A percentile compares a stretch with the other conserved stretches of the same genome.
phyloP scores from a whole-genome alignment of 2,113 vertebrate species.

The Donacobius atricapilla region DNA sequence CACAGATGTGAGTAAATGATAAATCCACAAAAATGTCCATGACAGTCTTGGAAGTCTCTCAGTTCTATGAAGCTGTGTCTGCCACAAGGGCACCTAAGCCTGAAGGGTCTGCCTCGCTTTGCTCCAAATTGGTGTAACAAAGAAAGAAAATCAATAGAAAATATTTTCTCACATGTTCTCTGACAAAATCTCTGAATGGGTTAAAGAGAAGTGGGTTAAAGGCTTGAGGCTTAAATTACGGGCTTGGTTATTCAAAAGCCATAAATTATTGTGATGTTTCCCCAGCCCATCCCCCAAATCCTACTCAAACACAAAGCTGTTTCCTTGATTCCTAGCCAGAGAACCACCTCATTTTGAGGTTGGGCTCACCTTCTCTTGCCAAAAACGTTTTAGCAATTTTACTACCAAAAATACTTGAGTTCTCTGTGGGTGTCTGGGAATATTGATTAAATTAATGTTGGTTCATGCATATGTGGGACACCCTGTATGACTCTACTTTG shows the following conservation, averaged over 20 bases:
- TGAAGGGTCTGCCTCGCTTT: not conserved
- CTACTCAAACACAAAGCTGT: not conserved
- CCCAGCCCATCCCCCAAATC: not conserved
- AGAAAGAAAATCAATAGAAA: not conserved
- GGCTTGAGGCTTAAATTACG: not conserved
- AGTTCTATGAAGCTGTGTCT: not conserved
- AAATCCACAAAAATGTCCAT: not conserved
- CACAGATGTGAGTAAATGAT: not conserved
- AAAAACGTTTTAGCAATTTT: not conserved
- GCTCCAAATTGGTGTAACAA: not conserved
- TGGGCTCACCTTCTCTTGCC: not conserved
- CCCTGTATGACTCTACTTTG: not conserved
- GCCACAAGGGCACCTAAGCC: not conserved
- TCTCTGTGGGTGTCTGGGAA: not conserved
- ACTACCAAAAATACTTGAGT: not conserved
- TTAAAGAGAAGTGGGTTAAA: not conserved
- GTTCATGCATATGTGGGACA: not conserved
- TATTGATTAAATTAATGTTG: not conserved
- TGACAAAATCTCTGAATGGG: not conserved
- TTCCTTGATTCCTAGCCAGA: not conserved
- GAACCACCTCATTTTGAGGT: not conserved
- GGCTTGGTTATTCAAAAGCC: not conserved
- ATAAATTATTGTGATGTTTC: not conserved
- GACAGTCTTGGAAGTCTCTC: not conserved
- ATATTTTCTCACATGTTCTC: not conserved